Percentiles rank a stretch among this genome's conserved stretches.
Evolutionary conservation across 2,797 vertebrate genomes (phyloP).

Genomic region (Danionella dracula): DNA sequence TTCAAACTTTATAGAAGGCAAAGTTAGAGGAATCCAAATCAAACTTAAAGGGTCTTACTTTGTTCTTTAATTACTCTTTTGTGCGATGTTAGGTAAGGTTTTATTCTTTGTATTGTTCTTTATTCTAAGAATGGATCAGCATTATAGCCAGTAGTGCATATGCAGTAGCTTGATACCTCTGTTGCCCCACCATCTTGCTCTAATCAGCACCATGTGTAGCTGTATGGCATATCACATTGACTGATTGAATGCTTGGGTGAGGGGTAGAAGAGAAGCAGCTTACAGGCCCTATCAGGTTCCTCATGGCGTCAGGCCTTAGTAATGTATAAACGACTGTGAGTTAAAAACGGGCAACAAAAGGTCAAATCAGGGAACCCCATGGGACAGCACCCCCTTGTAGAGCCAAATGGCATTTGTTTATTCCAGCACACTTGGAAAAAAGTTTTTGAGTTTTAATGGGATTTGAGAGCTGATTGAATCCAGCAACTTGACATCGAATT

Average conservation of each 20-base stretch:
- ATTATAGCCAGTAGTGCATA: background rate
- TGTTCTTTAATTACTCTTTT: background rate
- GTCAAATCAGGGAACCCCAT: background rate
- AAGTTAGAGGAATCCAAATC: too few species aligned
- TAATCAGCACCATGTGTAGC: slow-evolving; percentile 41
- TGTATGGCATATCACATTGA: slow-evolving; percentile 18
- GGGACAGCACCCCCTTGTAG: background rate
- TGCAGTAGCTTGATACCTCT: background rate
- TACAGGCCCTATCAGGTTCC: slow-evolving; percentile 18
- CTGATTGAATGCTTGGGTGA: slow-evolving; percentile 23
- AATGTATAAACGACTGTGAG: background rate
- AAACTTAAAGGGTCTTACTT: too few species aligned
- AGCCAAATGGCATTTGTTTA: slow-evolving; percentile 18
- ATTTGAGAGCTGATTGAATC: background rate
- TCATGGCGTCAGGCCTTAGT: slow-evolving; percentile 16
- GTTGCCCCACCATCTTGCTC: background rate
- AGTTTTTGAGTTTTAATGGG: slow-evolving; percentile 3
- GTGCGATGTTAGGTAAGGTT: too few species aligned
- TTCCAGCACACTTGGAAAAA: slow-evolving; percentile 9
- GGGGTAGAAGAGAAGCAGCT: background rate
- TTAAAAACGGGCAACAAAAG: background rate
- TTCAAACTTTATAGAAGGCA: too few species aligned
- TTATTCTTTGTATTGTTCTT: background rate
- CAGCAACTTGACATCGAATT: background rate
- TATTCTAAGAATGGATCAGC: background rate